Evolutionary conservation across 2,797 vertebrate species (phyloP), one percentile per base, ranked within the genome.

Genomic region (Neosalanx taihuensis): DNA sequence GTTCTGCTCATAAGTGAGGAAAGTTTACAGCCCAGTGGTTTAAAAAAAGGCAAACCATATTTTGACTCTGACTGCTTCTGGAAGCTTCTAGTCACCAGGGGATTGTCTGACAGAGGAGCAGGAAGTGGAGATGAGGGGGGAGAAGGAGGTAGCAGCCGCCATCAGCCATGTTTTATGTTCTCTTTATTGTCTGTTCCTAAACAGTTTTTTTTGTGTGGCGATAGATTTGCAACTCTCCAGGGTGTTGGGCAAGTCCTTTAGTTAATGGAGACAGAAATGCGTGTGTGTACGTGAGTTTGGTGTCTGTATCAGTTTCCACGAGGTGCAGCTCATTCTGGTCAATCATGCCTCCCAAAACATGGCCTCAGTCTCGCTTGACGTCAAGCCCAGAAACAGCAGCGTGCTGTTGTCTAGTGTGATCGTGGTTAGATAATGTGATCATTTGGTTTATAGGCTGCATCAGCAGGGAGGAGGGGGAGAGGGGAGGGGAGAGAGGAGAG

Each of bases 121-220:
- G 71, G 69, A 68, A 31, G 65, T 60, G 20, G 72, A 75, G 77
- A 76, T 61, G 72, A 76, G 66, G 35, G 57, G 67, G 33, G 58
- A 71, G 68, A 64, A 3, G 30, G 41, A 46, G 13, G 41, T 12
- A 13, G 41, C 12, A 46, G 62, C 65, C 59, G 70, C 51, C 1
- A 13, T 76, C 77, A 64, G 72, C 72, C 41, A 63, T 58, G 23
- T 80, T 81, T 87, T 61, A 68, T 77, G 49, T 75, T 59, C 6
- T 35, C 56, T 72, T 75, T 66, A 66, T 81, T 84, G 49, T 62
- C 71, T 62, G 35, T 72, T 73, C 49, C 67, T 33, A 76, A 72
- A 81, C 76, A 66, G 1, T 7, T 0, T 46, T 13, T 46, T 71
- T 70, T 72, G 23, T 3, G 69, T 59, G 63, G 18, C 13, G 66